phyloP scores from a whole-genome alignment of 1,140 invertebrate species.

The Tetranychus cinnabarinus region DNA sequence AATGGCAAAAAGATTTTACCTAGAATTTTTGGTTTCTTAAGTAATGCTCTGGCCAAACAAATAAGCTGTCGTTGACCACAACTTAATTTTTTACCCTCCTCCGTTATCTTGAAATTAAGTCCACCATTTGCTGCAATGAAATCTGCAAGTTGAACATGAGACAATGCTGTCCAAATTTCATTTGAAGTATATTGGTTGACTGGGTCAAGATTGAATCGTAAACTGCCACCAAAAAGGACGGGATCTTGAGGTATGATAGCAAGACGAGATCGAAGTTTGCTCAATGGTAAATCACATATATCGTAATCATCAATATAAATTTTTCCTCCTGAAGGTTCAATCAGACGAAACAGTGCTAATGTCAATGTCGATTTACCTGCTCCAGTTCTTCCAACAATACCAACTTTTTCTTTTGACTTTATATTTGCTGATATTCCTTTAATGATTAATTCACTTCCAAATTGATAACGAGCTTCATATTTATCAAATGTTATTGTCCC shows the following conservation, averaged over 20 bases:
- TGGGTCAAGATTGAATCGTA: slow-evolving; percentile 77
- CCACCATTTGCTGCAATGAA: neutral
- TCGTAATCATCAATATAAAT: slow-evolving; percentile 13
- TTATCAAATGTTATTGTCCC: slow-evolving; percentile 2
- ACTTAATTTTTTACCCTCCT: slow-evolving; percentile 22
- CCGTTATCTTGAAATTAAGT: neutral
- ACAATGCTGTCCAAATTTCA: slow-evolving; percentile 48
- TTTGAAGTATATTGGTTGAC: slow-evolving; percentile 36
- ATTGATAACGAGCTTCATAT: slow-evolving; percentile 4
- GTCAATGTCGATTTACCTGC: slow-evolving; percentile 25
- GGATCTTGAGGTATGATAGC: slow-evolving; percentile 46
- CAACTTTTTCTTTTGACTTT: neutral
- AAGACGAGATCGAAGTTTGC: slow-evolving; percentile 25
- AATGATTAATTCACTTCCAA: neutral
- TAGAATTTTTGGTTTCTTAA: neutral
- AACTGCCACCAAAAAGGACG: slow-evolving; percentile 61
- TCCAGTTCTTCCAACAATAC: too few species aligned
- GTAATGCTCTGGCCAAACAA: slow-evolving; percentile 36
- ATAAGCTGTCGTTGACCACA: neutral
- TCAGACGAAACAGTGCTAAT: slow-evolving; percentile 26
- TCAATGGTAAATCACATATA: slow-evolving; percentile 21
- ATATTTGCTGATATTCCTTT: neutral
- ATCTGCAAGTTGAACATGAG: neutral
- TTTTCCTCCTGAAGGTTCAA: slow-evolving; percentile 19
- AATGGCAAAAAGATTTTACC: slow-evolving; percentile 21